Evolutionary conservation across 1,140 invertebrate genomes (phyloP), one percentile per base, ranked within the genome.

Genomic region (Monomorium pharaonis): DNA sequence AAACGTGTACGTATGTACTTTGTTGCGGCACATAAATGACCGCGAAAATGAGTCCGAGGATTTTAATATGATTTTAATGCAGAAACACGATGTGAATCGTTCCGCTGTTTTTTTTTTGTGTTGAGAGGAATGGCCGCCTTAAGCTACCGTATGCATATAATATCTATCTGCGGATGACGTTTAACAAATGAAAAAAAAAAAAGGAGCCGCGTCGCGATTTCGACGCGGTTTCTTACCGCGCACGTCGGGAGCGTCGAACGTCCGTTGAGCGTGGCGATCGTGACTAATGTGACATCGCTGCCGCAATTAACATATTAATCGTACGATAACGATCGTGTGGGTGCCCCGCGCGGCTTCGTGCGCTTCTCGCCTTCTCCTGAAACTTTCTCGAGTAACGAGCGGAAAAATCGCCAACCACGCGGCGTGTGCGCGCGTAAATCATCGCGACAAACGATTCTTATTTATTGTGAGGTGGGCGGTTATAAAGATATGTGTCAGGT

Each of bases 281-380:
- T 76, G 54, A 76, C 74, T 67, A 76, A 67, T 37, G 58, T 70
- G 27, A 58, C 30, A 18, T 84, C 27, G 44, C 33, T 18, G 37
- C 44, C 21, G 56, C 75, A 67, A 88, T 86, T 89, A 89, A 89
- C 88, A 86, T 90, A 74, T 87, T 69, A 86, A 65, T 80, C 49
- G 49, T 49, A 42, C 18, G 72, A 27, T 84, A 77, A 77, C 67
- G 44, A n/a, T 89, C 65, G 18, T 44, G 51, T 49, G 44, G 44
- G 24, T 51, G 44, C 18, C 47, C 27, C 56, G 56, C 16, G 60
- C 47, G 58, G 27, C 76, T 84, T 65, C 72, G 44, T 30, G 56
- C 14, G 42, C 74, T 37, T 51, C 30, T 30, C 21, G 65, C 51
- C 21, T 37, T 27, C 42, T 49, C n/a, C n/a, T n/a, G n/a, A 33